A percentile compares a stretch with the other conserved stretches of the same genome.
Evolutionary conservation across 2,113 vertebrate genomes (phyloP).

Genomic region (Hipposideros armiger): DNA sequence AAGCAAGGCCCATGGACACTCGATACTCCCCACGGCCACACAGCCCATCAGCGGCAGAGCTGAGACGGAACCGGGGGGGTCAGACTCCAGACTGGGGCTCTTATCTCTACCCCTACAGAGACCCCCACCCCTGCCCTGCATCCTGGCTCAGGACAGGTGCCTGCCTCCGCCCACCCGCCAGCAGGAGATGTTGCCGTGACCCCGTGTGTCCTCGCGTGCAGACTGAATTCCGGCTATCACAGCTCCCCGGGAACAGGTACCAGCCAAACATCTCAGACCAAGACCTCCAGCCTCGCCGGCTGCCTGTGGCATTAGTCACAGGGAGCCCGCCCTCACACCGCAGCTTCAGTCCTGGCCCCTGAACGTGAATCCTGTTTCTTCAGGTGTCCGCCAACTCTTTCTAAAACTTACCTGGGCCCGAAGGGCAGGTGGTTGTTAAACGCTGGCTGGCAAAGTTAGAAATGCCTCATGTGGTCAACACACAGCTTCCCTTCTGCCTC

Average conservation of each 20-base stretch:
- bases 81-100: neutral
- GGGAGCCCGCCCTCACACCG: fast-evolving
- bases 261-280: fast-evolving
- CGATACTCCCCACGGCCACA: neutral
- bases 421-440: neutral
- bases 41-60: fast-evolving
- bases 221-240: fast-evolving
- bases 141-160: neutral
- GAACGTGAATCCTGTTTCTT: fast-evolving
- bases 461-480: neutral
- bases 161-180: fast-evolving
- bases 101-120: fast-evolving
- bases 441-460: neutral
- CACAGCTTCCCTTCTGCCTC: fast-evolving
- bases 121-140: neutral
- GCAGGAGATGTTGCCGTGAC: fast-evolving
- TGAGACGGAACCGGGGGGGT: fast-evolving
- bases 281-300: fast-evolving
- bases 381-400: neutral
- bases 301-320: fast-evolving
- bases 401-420: too few relatives aligned
- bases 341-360: neutral
- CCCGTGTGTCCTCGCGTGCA: neutral
- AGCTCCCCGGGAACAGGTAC: neutral
- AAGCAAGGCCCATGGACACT: fast-evolving